Evolutionary conservation across 2,797 vertebrate genomes (phyloP).

Genomic region (Sternotherus odoratus): DNA sequence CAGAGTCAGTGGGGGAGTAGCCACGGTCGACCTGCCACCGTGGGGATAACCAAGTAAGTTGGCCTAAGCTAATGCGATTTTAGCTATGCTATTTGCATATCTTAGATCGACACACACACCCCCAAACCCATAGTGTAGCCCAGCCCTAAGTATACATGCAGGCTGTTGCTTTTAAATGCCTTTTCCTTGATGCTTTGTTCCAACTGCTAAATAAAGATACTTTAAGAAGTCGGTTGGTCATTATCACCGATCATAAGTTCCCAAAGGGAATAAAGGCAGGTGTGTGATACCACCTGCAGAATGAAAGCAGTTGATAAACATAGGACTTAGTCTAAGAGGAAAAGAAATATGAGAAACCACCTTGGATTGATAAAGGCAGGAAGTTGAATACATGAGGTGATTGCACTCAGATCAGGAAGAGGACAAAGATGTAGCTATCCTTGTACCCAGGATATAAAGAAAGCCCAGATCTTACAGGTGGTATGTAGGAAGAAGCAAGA

Average conservation of each 20-base stretch:
- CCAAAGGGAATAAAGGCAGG: background rate
- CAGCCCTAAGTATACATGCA: background rate
- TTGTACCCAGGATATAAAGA: background rate
- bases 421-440: background rate
- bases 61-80: no score
- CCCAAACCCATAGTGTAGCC: no score
- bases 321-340: background rate
- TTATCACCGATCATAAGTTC: background rate
- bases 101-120: no score
- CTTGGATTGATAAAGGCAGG: background rate
- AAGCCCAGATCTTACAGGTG: background rate
- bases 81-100: no score
- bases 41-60: no score
- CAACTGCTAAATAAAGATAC: background rate
- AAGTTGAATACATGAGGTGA: fast-evolving
- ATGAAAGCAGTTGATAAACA: background rate
- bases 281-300: fast-evolving
- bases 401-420: fast-evolving
- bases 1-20: no score
- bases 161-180: background rate
- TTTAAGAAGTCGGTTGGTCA: background rate
- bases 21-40: no score
- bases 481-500: background rate
- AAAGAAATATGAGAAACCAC: background rate
- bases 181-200: background rate